phyloP scores from a whole-genome alignment of 2,797 vertebrate species.

The Ptychadena robeensis region DNA sequence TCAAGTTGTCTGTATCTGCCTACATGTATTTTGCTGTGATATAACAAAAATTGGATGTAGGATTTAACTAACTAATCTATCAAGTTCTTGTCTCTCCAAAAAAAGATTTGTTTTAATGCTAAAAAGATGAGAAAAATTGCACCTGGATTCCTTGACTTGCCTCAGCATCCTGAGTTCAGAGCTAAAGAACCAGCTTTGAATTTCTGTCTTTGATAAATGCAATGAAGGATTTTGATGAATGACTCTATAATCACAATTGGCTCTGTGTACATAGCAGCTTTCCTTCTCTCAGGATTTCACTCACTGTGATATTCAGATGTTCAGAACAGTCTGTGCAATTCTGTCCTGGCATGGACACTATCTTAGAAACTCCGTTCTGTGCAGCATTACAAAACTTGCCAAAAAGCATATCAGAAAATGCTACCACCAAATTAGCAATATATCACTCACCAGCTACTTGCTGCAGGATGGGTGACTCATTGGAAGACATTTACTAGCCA shows the following conservation, averaged over 20 bases:
- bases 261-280: slow-evolving; percentile 19
- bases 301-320: slow-evolving; percentile 47
- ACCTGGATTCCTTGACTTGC: neutral
- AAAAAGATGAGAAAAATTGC: neutral
- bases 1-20: too few species aligned
- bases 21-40: too few species aligned
- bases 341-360: slow-evolving; percentile 37
- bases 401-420: slow-evolving; percentile 25
- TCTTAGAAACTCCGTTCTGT: slow-evolving; percentile 39
- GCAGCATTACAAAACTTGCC: slow-evolving; percentile 37
- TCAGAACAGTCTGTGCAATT: slow-evolving; percentile 47
- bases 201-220: slow-evolving; percentile 22
- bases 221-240: slow-evolving; percentile 7
- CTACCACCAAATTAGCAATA: slow-evolving; percentile 21
- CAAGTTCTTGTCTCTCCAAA: too few species aligned
- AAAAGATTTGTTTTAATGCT: too few species aligned
- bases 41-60: too few species aligned
- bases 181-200: neutral
- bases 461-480: neutral
- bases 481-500: neutral
- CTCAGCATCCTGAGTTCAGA: neutral
- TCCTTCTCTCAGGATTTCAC: slow-evolving; percentile 17
- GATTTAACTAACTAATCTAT: too few species aligned
- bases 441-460: slow-evolving; percentile 2
- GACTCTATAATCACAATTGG: slow-evolving; percentile 40